Evolutionary conservation across 2,113 vertebrate species (phyloP).

Genomic region (Epinephelus cyanopodus): DNA sequence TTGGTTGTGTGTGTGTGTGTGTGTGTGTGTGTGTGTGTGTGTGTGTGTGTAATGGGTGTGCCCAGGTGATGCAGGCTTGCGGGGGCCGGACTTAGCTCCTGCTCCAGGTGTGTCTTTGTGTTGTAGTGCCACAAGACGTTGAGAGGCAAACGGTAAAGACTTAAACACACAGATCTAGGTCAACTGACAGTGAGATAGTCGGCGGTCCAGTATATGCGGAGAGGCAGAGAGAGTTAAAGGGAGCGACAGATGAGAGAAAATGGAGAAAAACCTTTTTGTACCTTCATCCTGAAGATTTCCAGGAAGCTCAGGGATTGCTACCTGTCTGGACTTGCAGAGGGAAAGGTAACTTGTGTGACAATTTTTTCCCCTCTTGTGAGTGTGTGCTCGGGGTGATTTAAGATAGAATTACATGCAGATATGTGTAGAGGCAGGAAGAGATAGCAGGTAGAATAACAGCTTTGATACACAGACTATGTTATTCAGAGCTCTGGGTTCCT

Average conservation of each 20-base stretch:
- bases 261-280: conserved; percentile 36
- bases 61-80: conserved; percentile 55
- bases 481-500: background rate
- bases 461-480: background rate
- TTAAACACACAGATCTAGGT: conserved; percentile 32
- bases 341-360: conserved; percentile 68
- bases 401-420: background rate
- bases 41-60: conserved; percentile 78
- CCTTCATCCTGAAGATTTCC: conserved; percentile 73
- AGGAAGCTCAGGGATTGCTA: conserved; percentile 76
- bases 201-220: background rate
- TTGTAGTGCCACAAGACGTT: conserved; percentile 12
- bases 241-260: conserved; percentile 65
- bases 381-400: conserved; percentile 7
- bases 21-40: conserved; percentile 39
- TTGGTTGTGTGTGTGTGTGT: conserved; percentile 34
- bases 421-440: background rate
- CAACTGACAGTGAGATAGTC: background rate
- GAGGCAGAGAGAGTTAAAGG: background rate
- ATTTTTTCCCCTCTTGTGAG: background rate
- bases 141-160: conserved; percentile 23
- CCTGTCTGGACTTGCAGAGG: conserved; percentile 79
- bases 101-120: conserved; percentile 81
- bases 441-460: conserved; percentile 48
- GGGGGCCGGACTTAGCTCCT: conserved; percentile 72